phyloP scores from a whole-genome alignment of 1,140 invertebrate genomes.

The Nautilus pompilius region DNA sequence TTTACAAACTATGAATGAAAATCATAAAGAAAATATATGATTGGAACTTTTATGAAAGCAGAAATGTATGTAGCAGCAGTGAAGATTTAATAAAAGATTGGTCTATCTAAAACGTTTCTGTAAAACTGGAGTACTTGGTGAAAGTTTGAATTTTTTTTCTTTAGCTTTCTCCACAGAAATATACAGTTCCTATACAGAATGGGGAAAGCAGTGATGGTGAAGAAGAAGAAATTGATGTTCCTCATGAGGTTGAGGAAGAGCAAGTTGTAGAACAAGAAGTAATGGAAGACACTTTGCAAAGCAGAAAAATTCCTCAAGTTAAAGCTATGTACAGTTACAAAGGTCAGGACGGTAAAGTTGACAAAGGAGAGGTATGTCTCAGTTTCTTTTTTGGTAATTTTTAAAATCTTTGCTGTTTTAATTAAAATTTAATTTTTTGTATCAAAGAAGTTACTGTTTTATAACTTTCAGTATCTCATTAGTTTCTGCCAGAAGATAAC shows the following conservation, averaged over 20 bases:
- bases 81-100: no score
- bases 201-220: constrained; percentile 45
- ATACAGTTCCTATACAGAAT: constrained; percentile 36
- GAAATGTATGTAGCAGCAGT: no score
- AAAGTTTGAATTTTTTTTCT: background rate
- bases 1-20: no score
- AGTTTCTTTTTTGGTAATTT: no score
- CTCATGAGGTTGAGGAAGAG: constrained; percentile 79
- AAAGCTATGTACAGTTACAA: constrained; percentile 82
- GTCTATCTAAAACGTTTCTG: background rate
- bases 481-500: no score
- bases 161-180: constrained; percentile 40
- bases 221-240: constrained; percentile 66
- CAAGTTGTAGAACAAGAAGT: constrained; percentile 82
- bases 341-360: constrained; percentile 87
- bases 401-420: no score
- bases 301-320: constrained; percentile 84
- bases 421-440: no score
- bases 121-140: no score
- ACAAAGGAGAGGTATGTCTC: constrained; percentile 76
- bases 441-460: no score
- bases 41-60: no score
- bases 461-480: no score
- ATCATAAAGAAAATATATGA: no score
- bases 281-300: constrained; percentile 78